Evolutionary conservation across 1,140 invertebrate species (phyloP).

Genomic region (Caenorhabditis briggsae): DNA sequence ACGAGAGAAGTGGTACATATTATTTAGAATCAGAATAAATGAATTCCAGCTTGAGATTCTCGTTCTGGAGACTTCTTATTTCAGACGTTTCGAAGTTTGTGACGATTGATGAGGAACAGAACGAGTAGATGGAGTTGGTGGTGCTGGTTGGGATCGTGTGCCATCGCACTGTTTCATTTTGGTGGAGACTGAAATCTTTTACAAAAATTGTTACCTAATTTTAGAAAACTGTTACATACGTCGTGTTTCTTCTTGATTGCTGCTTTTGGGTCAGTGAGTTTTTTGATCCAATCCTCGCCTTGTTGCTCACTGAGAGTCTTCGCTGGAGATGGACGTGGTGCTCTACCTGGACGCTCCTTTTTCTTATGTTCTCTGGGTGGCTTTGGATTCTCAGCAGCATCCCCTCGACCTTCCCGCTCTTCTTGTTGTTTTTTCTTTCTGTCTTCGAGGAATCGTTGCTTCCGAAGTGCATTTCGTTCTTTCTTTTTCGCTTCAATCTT

Average conservation of each 20-base stretch:
- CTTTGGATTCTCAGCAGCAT: no score
- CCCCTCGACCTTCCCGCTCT: not conserved
- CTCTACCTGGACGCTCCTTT: not conserved
- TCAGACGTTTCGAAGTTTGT: no score
- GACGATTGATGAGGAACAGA: no score
- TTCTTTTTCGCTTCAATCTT: slow-evolving; percentile 3
- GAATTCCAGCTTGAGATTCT: no score
- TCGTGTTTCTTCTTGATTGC: slow-evolving; percentile 37
- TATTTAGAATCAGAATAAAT: no score
- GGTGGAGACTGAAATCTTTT: slow-evolving; percentile 12
- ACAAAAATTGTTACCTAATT: no score
- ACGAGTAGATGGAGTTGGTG: no score
- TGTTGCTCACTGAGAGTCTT: slow-evolving; percentile 25
- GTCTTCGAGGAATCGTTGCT: slow-evolving; percentile 11
- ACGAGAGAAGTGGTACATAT: no score
- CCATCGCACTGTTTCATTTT: not conserved
- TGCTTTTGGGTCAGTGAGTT: slow-evolving; percentile 5
- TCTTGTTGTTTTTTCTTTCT: not conserved
- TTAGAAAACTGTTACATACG: not conserved
- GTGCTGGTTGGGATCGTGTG: no score
- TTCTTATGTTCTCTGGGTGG: not conserved
- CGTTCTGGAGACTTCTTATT: no score
- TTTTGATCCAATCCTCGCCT: slow-evolving; percentile 39
- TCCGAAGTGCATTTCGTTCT: slow-evolving; percentile 2
- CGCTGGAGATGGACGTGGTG: slow-evolving; percentile 12